Evolutionary conservation across 2,113 vertebrate genomes (phyloP).

Genomic region (Platichthys flesus): DNA sequence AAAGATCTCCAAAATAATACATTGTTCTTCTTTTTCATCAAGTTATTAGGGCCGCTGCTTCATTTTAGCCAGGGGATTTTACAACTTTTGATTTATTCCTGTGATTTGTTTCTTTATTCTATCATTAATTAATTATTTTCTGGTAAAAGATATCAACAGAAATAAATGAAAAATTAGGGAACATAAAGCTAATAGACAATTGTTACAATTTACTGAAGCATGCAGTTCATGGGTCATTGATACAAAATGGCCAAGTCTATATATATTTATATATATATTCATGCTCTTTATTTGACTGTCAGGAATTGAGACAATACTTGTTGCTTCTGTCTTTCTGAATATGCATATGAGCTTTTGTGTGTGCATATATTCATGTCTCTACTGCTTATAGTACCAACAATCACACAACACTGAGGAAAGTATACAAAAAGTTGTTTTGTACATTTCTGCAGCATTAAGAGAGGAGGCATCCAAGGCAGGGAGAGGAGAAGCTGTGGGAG

Average conservation of each 20-base stretch:
- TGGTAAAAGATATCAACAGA: background rate
- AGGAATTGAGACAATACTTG: constrained; percentile 12
- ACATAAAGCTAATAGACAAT: background rate
- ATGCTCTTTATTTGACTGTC: constrained; percentile 47
- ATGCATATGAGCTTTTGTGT: background rate
- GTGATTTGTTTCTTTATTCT: constrained; percentile 4
- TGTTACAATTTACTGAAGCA: constrained; percentile 8
- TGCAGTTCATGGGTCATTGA: constrained; percentile 1
- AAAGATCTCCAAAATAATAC: constrained; percentile 9
- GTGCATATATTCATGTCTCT: background rate
- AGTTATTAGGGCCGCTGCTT: background rate
- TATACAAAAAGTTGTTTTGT: background rate
- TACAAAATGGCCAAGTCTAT: constrained; percentile 19
- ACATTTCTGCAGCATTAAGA: constrained; percentile 1
- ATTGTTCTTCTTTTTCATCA: constrained; percentile 2
- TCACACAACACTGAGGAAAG: background rate
- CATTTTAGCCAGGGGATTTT: background rate
- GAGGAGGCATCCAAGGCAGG: background rate
- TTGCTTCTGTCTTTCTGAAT: constrained; percentile 7
- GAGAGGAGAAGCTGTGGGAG: background rate
- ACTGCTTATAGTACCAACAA: background rate
- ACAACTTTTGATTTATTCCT: background rate
- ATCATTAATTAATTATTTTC: background rate
- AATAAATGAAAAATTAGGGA: background rate
- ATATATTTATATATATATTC: constrained; percentile 28